Evolutionary conservation across 2,113 vertebrate genomes (phyloP), one percentile per base, ranked within the genome.

Genomic region (Ranitomeya imitator): DNA sequence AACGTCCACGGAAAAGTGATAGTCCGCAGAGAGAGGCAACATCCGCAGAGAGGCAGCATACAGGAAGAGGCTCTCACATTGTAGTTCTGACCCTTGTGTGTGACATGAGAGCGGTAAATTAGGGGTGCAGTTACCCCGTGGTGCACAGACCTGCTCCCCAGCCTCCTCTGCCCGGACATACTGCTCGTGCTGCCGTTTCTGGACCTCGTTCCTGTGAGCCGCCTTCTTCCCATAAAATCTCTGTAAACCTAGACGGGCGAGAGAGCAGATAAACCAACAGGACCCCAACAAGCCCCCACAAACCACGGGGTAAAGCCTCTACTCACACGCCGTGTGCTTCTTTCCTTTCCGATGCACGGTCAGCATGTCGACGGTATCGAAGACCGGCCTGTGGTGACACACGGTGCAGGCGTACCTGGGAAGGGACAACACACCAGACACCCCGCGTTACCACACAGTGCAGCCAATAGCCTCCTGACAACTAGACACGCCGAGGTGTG

Each of bases 351-450:
- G 92, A 92, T 99, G 98, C 14, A 97, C 95, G 0, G 95, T 92
- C 92, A 99, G 91, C 93, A 96, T 96, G 2, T 96, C 94, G 12
- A 99, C 93, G 0, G 97, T 99, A 79, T 98, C 97, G 60, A 99
- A 97, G 37, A 98, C 93, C 0, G 98, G 98, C 3, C 96, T 95
- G 89, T 96, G 95, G 82, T 95, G 94, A 57, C 98, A 99, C 85
- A 99, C 95, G 0, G 96, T 94, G 91, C 97, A 99, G n/a, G 97
- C 94, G 57, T 97, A 97, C 88, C 98, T 99, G 31, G 18, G 21
- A 52, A 51, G 12, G 51, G 14, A 69, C 31, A 83, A 54, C 14
- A 63, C 37, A 63, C 59, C 14, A 16, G 59, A 6, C 37, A 45
- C 1, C 37, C 37, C 37, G 37, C 37, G 5, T 45, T 45, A 45